Evolutionary conservation across 2,888 invertebrate species (phyloP).

Genomic region (Orgyia antiqua): DNA sequence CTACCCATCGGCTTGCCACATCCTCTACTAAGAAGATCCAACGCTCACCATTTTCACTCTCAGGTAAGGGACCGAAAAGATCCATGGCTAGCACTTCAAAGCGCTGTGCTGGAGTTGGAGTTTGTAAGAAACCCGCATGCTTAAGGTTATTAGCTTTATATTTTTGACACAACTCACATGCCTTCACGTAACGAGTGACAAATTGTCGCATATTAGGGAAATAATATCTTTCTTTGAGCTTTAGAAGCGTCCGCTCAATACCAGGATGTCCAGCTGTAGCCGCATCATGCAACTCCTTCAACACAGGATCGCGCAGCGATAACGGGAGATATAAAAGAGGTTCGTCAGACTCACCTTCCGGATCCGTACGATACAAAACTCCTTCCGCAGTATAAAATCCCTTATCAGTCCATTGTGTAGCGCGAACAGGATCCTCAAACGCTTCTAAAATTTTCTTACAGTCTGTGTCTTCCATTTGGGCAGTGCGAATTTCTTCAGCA

Average conservation of each 20-base stretch:
- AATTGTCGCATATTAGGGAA: slow-evolving; percentile 8
- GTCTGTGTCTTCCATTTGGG: too few relatives aligned
- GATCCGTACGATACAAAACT: background rate
- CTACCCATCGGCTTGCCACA: slow-evolving; percentile 23
- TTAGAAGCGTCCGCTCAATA: slow-evolving; percentile 4
- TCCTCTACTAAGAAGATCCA: slow-evolving; percentile 27
- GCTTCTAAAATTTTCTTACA: background rate
- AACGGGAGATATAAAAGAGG: background rate
- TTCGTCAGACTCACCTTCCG: background rate
- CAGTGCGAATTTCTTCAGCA: background rate
- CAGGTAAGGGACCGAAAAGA: slow-evolving; percentile 1
- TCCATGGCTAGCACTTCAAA: slow-evolving; percentile 2
- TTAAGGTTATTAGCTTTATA: slow-evolving; percentile 32
- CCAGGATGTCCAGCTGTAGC: slow-evolving; percentile 1
- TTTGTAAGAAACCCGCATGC: slow-evolving; percentile 32
- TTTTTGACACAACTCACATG: slow-evolving; percentile 19
- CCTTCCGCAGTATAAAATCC: background rate
- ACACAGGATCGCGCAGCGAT: background rate
- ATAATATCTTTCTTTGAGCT: slow-evolving; percentile 8
- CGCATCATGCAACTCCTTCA: slow-evolving; percentile 15
- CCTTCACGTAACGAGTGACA: slow-evolving; percentile 6
- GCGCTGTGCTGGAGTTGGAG: slow-evolving; percentile 14
- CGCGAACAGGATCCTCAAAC: background rate
- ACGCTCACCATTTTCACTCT: slow-evolving; percentile 8
- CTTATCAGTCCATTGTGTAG: background rate